Percentiles rank a stretch among this genome's conserved stretches.
Evolutionary conservation across 1,140 invertebrate species (phyloP).

Genomic region (Mycetomoellerius zeteki): DNA sequence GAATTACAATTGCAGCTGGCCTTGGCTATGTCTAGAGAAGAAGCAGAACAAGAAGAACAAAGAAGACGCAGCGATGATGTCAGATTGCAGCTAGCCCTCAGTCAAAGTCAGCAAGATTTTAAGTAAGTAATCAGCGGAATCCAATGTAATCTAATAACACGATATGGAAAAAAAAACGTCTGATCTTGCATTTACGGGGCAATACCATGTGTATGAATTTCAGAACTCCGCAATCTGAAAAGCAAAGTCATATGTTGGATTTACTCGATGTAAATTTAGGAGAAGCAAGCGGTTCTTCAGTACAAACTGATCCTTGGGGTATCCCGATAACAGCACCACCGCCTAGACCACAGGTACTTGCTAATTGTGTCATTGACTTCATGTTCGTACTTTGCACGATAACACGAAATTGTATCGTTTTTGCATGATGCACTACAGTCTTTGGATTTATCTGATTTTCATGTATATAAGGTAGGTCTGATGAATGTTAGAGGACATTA

Average conservation of each 20-base stretch:
- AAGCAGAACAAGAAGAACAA: constrained; percentile 98
- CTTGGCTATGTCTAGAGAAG: constrained; percentile 99
- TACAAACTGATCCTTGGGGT: constrained; percentile 91
- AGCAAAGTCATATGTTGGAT: constrained; percentile 93
- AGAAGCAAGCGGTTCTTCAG: constrained; percentile 86
- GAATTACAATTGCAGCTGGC: constrained; percentile 99
- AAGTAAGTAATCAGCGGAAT: constrained; percentile 88
- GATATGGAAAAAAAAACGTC: background rate
- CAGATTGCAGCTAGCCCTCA: constrained; percentile 96
- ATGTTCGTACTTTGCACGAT: constrained; percentile 76
- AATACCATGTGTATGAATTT: constrained; percentile 62
- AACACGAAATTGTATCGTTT: constrained; percentile 65
- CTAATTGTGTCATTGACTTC: constrained; percentile 22
- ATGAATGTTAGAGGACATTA: constrained; percentile 5
- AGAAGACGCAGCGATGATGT: constrained; percentile 97
- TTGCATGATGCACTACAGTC: constrained; percentile 81
- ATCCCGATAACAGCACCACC: constrained; percentile 88
- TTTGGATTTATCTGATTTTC: constrained; percentile 82
- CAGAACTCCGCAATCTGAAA: constrained; percentile 84
- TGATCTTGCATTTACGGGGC: background rate
- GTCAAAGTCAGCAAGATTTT: constrained; percentile 97
- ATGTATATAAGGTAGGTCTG: constrained; percentile 80
- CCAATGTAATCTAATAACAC: background rate
- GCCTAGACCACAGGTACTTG: constrained; percentile 86
- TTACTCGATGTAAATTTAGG: constrained; percentile 93